Base-by-base conservation (phyloP, 1,140 invertebrate genomes). In the Ips nitidus region DNA sequence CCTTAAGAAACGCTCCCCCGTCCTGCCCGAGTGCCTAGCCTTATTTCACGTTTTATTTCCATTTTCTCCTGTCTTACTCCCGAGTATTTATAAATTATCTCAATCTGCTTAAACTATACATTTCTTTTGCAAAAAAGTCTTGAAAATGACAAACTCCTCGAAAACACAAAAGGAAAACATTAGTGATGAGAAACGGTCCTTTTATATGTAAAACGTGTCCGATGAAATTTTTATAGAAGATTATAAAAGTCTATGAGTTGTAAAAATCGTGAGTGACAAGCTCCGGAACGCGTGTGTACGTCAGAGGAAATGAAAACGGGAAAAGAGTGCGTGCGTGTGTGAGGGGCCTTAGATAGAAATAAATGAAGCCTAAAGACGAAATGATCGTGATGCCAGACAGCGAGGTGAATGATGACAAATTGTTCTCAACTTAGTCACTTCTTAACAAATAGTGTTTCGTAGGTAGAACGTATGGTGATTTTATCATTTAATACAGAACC, bases 161-260 rank as follows among this genome's bases (percentile, higher is more conserved):
- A 22, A 22, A 22, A 22, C 22, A 22, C 45, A 50, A 22, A 50
- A 50, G 45, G 45, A 50, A 50, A 22, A 50, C 22, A 50, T 50
- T 50, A 8, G 45, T 50, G 45, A 6, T 22, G 2, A 8, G 7
- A 22, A 50, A 41, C 41, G 52, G 61, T 58, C 75, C 74, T 77
- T 79, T 79, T 76, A 74, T 76, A 78, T 79, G 78, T 75, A 78
- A 78, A 79, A 73, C 74, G 75, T 71, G 73, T 75, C 77, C 75
- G 77, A 76, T 79, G 53, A 37, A 77, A 22, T 76, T 73, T 78
- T 78, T 78, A 78, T 78, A 73, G 77, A 64, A 72, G 78, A 80
- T 80, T 80, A 80, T 80, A 79, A 80, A 80, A 79, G 73, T 80
- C 74, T 78, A 80, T 80, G 78, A 79, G 75, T 79, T 80, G 79